Percentiles rank a stretch among this genome's conserved stretches.
phyloP scores from a whole-genome alignment of 2,113 vertebrate genomes.

The Empidonax traillii region DNA sequence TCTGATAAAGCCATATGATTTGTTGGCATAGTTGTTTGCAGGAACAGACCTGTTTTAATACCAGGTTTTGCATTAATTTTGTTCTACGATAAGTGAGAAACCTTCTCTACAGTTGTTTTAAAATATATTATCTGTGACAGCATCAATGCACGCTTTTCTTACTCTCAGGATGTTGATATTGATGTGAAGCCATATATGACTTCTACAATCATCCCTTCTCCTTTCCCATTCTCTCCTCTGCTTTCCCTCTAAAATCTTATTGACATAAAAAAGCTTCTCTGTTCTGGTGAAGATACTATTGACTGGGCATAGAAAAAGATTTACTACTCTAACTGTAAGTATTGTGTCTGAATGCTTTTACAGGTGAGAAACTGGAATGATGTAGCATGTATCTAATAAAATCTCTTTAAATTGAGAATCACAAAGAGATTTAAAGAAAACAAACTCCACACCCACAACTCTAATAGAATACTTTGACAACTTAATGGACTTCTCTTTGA shows the following conservation, averaged over 20 bases:
- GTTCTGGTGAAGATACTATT: background rate
- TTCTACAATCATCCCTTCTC: background rate
- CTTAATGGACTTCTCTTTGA: background rate
- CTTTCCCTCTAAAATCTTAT: background rate
- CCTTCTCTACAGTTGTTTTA: background rate
- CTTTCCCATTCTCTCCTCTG: background rate
- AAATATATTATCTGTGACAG: background rate
- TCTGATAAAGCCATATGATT: background rate
- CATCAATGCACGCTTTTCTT: background rate
- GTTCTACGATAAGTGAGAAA: background rate
- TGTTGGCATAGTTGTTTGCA: background rate
- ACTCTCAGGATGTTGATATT: background rate
- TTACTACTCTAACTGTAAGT: background rate
- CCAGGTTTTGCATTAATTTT: background rate
- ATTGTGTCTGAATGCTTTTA: background rate
- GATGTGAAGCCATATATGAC: background rate
- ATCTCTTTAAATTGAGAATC: background rate
- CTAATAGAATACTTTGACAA: background rate
- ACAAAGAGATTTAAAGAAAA: background rate
- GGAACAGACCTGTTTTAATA: background rate
- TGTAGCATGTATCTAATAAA: background rate
- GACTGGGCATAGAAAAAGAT: background rate
- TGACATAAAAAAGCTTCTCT: background rate
- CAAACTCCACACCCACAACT: background rate
- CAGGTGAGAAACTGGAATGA: background rate